Conservation (phyloP, 2,888 invertebrate species). For the Protonemura montana region DNA sequence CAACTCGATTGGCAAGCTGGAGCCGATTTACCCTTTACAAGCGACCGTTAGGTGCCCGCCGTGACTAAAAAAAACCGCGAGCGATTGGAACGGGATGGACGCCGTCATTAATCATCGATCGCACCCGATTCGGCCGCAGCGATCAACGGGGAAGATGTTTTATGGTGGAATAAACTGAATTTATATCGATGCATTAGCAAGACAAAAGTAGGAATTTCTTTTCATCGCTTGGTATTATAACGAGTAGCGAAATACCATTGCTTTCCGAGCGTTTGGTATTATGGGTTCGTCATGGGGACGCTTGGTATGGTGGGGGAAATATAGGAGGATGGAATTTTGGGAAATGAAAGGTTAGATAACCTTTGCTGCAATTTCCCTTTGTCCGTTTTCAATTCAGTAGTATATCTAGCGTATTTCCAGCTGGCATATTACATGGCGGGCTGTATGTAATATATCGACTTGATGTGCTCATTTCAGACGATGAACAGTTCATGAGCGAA, state of each 20-base stretch:
- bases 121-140: background rate
- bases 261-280: background rate
- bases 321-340: background rate
- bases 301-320: background rate
- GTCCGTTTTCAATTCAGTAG: slow-evolving; percentile 4
- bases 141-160: background rate
- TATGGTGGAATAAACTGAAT: background rate
- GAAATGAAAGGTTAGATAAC: slow-evolving; percentile 12
- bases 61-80: background rate
- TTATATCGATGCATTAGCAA: background rate
- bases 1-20: background rate
- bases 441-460: background rate
- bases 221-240: background rate
- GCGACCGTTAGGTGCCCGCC: background rate
- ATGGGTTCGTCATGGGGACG: background rate
- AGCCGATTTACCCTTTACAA: background rate
- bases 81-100: background rate
- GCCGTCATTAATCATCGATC: background rate
- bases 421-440: background rate
- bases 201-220: slow-evolving; percentile 2
- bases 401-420: background rate
- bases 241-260: background rate
- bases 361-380: slow-evolving; percentile 12
- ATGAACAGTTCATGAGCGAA: background rate
- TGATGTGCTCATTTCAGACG: background rate